A percentile compares a stretch with the other conserved stretches of the same genome.
Conservation (phyloP, 2,113 vertebrate species). For the Vireo altiloquus region DNA sequence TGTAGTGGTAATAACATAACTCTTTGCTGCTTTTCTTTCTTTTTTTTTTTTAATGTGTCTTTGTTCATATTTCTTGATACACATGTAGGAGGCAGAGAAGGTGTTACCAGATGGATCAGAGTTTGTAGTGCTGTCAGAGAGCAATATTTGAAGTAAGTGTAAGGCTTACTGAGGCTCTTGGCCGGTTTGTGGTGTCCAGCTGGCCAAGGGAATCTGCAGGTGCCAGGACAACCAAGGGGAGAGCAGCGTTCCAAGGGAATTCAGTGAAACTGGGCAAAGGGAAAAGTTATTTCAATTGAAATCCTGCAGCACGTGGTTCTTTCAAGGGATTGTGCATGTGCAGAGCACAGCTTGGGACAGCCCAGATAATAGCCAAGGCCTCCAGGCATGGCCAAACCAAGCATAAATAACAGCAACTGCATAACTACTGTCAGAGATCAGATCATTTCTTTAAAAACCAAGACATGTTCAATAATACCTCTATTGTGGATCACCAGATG, state of each 20-base stretch:
- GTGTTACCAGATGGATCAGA: neutral
- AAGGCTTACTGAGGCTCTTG: neutral
- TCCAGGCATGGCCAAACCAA: neutral
- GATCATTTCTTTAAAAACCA: neutral
- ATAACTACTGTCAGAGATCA: neutral
- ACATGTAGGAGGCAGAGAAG: neutral
- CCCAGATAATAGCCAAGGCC: neutral
- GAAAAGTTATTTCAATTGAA: neutral
- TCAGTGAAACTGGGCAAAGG: neutral
- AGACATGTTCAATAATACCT: neutral
- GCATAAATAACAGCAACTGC: neutral
- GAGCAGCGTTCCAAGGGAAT: neutral
- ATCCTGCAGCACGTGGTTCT: neutral
- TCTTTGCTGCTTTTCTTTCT: neutral
- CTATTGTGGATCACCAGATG: fast-evolving
- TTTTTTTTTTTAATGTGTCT: neutral
- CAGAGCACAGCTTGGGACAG: neutral
- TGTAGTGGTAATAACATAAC: neutral
- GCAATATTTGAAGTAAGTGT: neutral
- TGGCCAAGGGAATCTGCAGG: fast-evolving
- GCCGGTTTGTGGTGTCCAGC: neutral
- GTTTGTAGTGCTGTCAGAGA: neutral
- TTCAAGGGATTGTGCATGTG: neutral
- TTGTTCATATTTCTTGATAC: neutral
- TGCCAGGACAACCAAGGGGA: fast-evolving